Base-by-base conservation (phyloP, 2,888 invertebrate species). In the Andrena chrysosceles region DNA sequence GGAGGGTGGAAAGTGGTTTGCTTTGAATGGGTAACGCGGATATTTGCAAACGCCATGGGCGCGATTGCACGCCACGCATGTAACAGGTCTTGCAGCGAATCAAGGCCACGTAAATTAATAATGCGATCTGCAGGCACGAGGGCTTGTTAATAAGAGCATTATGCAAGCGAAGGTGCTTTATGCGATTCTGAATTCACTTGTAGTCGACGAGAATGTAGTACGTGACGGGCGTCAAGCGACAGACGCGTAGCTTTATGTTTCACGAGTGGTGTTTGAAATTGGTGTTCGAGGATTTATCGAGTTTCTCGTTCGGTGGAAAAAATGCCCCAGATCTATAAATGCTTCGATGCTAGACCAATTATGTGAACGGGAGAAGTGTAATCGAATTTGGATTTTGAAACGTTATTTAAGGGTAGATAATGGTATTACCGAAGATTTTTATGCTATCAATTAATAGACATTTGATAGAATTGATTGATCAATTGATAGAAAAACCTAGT, bases 101-200 rank as follows among this genome's bases (percentile, higher is more conserved):
- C 23, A 64, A 23, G 35, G 62, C 2, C 13, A 67, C 35, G 54
- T 52, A 62, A 76, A 69, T 70, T 76, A 29, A 70, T 70, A 54
- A 54, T 49, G 56, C 10, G 23, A 56, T 56, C 20, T 13, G 10
- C 26, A 3, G 7, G 26, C 29, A 42, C 26, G 20, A 4, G n/a
- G 7, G 42, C 33, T 64, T 33, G 5, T 20, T 60, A 16, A 49
- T 26, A 56, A 5, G 16, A 16, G 29, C 13, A 31, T 59, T 29
- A n/a, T 16, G 49, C 26, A 49, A 49, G 54, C 23, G 49, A 52
- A n/a, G 6, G 59, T 31, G 48, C 7, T 16, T 35, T n/a, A 2
- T 13, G 10, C 26, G 26, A 63, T 62, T 49, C 31, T 20, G 23
- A 59, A 33, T 62, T 49, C 20, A 42, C 23, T 23, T 10, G 10